phyloP scores from a whole-genome alignment of 2,888 invertebrate species.

The Sphaerophoria rueppellii region DNA sequence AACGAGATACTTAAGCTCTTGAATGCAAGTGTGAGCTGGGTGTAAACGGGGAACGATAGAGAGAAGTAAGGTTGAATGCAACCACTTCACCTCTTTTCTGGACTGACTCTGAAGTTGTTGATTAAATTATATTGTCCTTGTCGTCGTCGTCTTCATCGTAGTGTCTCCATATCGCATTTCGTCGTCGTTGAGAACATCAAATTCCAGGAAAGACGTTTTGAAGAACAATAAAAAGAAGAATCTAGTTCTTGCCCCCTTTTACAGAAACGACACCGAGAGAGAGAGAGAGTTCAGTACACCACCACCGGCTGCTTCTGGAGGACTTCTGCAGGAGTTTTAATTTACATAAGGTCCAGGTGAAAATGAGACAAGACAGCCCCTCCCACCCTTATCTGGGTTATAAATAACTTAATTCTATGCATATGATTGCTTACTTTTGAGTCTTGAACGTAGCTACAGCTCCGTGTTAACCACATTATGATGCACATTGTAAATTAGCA shows the following conservation, averaged over 20 bases:
- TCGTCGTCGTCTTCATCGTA: not conserved
- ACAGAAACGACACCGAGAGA: not conserved
- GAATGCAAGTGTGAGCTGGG: not conserved
- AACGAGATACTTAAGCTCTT: conserved; percentile 22
- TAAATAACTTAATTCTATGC: conserved; percentile 35
- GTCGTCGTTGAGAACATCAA: conserved; percentile 21
- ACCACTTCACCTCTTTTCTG: conserved; percentile 62
- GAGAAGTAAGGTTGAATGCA: conserved; percentile 49
- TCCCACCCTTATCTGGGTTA: not conserved
- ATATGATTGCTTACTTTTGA: conserved; percentile 33
- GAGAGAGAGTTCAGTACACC: not conserved
- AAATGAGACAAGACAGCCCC: conserved; percentile 35
- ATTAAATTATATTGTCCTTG: conserved; percentile 63
- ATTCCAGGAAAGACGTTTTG: conserved; percentile 30
- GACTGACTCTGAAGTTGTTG: conserved; percentile 56
- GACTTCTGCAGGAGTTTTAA: not conserved
- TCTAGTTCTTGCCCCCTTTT: conserved; percentile 20
- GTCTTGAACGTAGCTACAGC: too few species aligned
- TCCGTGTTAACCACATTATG: conserved; percentile 22
- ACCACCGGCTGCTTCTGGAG: not conserved
- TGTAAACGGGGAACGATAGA: conserved; percentile 11
- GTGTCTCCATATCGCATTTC: too few species aligned
- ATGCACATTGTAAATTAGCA: conserved; percentile 49
- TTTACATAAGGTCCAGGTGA: conserved; percentile 59
- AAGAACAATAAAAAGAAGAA: conserved; percentile 15